Evolutionary conservation across 2,113 vertebrate genomes (phyloP), one percentile per base, ranked within the genome.

Genomic region (Bos javanicus): DNA sequence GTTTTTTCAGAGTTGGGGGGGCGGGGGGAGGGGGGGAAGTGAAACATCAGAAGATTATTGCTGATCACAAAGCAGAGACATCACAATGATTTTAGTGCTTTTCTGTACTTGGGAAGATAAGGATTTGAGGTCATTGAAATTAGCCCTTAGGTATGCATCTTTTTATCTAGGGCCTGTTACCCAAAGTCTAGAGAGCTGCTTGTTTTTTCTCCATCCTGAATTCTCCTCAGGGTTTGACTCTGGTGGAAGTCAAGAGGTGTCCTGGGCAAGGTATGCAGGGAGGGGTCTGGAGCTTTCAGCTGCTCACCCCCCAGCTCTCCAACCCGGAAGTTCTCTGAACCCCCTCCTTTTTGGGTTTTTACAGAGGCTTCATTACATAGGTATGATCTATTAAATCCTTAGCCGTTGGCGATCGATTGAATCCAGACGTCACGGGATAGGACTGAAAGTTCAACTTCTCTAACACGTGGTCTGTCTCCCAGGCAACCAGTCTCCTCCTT

Each of bases 11-110:
- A 17, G n/a, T 17, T 28, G 30, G 1, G 8, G 64, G 2, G 11
- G 59, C 0, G 17, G 33, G 7, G 17, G 17, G 60, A 7, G 4
- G 0, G 2, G 78, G 19, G 23, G 5, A 1, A 54, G 19, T 54
- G 33, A 52, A n/a, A 8, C 21, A 7, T n/a, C 50, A 83, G 19
- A 82, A 56, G 81, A 39, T 39, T 36, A 26, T 23, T 36, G n/a
- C 21, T 39, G 33, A 16, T 26, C 81, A 9, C 4, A 0, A 26
- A 83, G 52, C 52, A 26, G 50, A 83, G 81, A 5, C n/a, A 4
- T 36, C 52, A 15, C 52, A 39, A 5, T 56, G 52, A 56, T 56
- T 83, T 23, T 14, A 82, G 48, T 82, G 80, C 80, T 82, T 82
- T 56, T 36, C 50, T 83, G 21, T 56, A 8, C 19, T 36, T 15